Base-by-base conservation (phyloP, 1,140 invertebrate species). In the Pachypeltis micranthus region DNA sequence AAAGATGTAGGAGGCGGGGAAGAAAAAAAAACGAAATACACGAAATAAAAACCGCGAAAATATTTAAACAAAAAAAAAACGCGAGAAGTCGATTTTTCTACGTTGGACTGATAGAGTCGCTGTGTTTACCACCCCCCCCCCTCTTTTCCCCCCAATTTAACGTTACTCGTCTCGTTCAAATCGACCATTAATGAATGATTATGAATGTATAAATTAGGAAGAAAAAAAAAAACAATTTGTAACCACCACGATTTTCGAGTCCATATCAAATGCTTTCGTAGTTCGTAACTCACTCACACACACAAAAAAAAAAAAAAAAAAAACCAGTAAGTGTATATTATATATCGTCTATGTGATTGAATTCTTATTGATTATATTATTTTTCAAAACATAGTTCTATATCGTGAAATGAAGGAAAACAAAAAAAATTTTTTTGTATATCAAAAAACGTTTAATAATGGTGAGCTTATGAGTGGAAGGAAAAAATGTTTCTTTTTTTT, bases 191-290 rank as follows among this genome's bases (percentile, higher is more conserved):
- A n/a, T n/a, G n/a, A n/a, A n/a, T n/a, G n/a, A n/a, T n/a, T n/a
- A n/a, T n/a, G n/a, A n/a, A n/a, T n/a, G n/a, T n/a, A 39, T 39
- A 39, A 4, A 51, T 51, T 51, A 51, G 31, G 27, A 31, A 19
- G 1, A 59, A 57, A 57, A 57, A 57, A 57, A 24, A 26, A 51
- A 14, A 51, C 47, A 51, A 39, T 39, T 39, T 39, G 12, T 51
- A 51, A 51, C 47, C 47, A 51, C 47, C 47, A 39, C 31, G 31
- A 21, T 51, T 59, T n/a, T 31, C 31, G 25, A 62, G 60, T 62
- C 62, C 62, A 63, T 63, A 63, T 63, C 62, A 63, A 27, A 62
- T 62, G 62, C 62, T 63, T 63, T 63, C 51, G 55, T 63, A 63
- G 62, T 26, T 55, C 28, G 61, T 63, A 63, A 63, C 61, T n/a